Evolutionary conservation across 2,113 vertebrate genomes (phyloP).

Genomic region (Phaethon lepturus): DNA sequence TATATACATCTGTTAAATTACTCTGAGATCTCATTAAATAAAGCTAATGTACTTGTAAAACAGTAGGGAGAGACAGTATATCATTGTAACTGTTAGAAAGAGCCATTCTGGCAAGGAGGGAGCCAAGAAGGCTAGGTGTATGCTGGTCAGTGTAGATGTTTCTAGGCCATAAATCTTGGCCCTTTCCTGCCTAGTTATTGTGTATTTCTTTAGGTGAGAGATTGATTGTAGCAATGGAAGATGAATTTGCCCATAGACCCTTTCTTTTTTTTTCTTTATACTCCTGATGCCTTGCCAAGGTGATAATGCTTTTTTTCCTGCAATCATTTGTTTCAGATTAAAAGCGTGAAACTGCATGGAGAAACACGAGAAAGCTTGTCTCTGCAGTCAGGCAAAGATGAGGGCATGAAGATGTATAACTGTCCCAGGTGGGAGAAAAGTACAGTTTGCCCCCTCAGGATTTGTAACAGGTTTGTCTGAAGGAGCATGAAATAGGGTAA

Average conservation of each 20-base stretch:
- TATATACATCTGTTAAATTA: conserved; percentile 95
- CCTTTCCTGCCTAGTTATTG: conserved; percentile 98
- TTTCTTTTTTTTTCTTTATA: conserved; percentile 78
- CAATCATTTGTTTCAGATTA: conserved; percentile 97
- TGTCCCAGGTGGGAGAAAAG: conserved; percentile 71
- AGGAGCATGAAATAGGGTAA: conserved; percentile 44
- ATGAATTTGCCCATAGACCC: conserved; percentile 96
- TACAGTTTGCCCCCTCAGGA: neutral
- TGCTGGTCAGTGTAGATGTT: conserved; percentile 98
- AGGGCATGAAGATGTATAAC: conserved; percentile 80
- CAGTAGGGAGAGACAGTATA: conserved; percentile 97
- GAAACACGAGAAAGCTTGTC: conserved; percentile 56
- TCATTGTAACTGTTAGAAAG: conserved; percentile 93
- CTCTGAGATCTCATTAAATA: conserved; percentile 97
- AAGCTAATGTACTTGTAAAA: conserved; percentile 99
- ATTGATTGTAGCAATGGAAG: conserved; percentile 98
- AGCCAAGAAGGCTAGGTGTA: conserved; percentile 89
- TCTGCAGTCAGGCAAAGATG: conserved; percentile 57
- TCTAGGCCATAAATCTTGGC: conserved; percentile 97
- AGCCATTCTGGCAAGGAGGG: conserved; percentile 84
- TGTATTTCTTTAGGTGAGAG: conserved; percentile 99
- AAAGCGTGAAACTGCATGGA: conserved; percentile 81
- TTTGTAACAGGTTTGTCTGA: conserved; percentile 61
- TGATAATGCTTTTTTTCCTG: conserved; percentile 75
- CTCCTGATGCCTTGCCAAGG: conserved; percentile 78